phyloP scores from a whole-genome alignment of 2,113 vertebrate species.

The Mungos mungo region DNA sequence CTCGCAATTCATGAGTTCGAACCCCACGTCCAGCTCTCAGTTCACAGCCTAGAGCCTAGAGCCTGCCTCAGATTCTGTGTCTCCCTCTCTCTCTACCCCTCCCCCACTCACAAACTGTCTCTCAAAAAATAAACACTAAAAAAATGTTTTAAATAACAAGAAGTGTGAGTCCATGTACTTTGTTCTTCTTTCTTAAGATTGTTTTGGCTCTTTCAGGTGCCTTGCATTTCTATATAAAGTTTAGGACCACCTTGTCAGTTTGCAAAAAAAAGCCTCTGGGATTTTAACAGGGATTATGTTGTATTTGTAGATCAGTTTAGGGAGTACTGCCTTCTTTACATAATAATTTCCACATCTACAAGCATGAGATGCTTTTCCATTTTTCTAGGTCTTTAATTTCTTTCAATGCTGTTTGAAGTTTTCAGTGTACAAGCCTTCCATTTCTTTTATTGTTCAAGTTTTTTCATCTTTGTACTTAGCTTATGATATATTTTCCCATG shows the following conservation, averaged over 20 bases:
- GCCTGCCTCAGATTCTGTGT: no score
- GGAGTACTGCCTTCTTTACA: background rate
- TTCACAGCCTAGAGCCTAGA: no score
- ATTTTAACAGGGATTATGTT: background rate
- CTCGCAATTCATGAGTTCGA: no score
- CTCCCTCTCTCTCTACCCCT: no score
- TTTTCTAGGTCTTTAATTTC: slow-evolving; percentile 18
- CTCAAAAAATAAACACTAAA: no score
- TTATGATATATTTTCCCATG: background rate
- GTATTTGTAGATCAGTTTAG: background rate
- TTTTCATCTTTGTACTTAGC: slow-evolving; percentile 2
- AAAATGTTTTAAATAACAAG: no score
- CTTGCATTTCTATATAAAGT: background rate
- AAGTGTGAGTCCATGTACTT: background rate
- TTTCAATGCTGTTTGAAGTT: background rate
- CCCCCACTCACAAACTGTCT: no score
- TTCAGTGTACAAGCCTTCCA: background rate
- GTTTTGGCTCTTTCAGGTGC: background rate
- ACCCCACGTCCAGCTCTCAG: no score
- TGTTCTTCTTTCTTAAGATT: background rate
- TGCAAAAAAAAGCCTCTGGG: background rate
- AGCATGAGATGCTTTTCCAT: background rate
- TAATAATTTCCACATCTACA: background rate
- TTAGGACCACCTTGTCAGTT: background rate
- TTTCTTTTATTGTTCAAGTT: background rate